Evolutionary conservation across 53 echinoderm and acorn worm genomes (phyloP).

Genomic region (Echinometra lucunter): DNA sequence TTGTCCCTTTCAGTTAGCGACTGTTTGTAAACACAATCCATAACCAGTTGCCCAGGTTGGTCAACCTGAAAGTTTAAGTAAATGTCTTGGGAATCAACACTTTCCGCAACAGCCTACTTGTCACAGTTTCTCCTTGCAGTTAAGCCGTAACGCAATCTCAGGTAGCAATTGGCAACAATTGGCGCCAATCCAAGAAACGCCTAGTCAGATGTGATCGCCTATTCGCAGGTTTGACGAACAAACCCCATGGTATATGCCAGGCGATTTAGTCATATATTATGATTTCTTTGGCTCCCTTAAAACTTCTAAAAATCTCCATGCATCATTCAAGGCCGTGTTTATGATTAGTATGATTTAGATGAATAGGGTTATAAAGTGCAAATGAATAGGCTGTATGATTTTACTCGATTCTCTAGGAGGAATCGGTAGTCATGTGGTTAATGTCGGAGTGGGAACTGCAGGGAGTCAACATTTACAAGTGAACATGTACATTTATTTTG

Average conservation of each 20-base stretch:
- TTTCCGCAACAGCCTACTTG: neutral
- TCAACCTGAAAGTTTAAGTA: neutral
- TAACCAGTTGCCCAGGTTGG: neutral
- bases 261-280: slow-evolving; percentile 19
- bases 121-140: neutral
- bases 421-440: too few relatives aligned
- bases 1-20: slow-evolving; percentile 1
- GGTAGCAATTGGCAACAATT: slow-evolving; percentile 22
- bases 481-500: too few relatives aligned
- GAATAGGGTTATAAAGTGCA: neutral
- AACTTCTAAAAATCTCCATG: neutral
- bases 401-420: too few relatives aligned
- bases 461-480: too few relatives aligned
- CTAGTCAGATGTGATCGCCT: slow-evolving; percentile 35
- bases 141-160: neutral
- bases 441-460: too few relatives aligned
- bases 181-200: slow-evolving; percentile 45
- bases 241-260: slow-evolving; percentile 1
- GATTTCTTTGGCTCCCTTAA: slow-evolving; percentile 21
- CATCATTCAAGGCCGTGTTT: neutral
- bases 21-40: slow-evolving; percentile 3
- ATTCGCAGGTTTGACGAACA: slow-evolving; percentile 29
- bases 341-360: neutral
- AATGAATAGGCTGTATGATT: too few relatives aligned
- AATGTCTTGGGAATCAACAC: neutral